Conservation (phyloP, 1,140 invertebrate species). For the Lysiphlebus fabarum region DNA sequence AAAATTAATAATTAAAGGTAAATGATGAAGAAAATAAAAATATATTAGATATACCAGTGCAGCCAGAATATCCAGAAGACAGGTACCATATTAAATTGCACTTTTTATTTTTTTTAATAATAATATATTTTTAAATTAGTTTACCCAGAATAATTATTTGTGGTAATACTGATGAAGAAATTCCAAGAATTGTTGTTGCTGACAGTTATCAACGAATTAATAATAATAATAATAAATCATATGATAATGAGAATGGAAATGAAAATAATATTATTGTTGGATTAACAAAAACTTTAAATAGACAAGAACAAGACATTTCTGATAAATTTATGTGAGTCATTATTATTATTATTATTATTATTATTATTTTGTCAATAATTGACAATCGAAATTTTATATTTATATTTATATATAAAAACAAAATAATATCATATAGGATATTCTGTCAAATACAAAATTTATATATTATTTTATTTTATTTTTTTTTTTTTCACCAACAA, state of each 20-base stretch:
- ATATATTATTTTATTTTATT: neutral
- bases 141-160: constrained; percentile 48
- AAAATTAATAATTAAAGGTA: neutral
- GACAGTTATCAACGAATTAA: constrained; percentile 31
- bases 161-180: constrained; percentile 40
- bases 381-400: neutral
- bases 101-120: neutral
- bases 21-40: constrained; percentile 18
- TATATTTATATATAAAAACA: neutral
- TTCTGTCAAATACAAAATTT: constrained; percentile 1
- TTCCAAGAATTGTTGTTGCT: constrained; percentile 46
- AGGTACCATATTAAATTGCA: too few species aligned
- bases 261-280: constrained; percentile 52
- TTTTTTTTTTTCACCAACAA: constrained; percentile 29
- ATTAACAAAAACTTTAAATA: constrained; percentile 59
- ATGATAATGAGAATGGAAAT: constrained; percentile 27
- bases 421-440: neutral
- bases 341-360: constrained; percentile 7
- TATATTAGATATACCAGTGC: constrained; percentile 12
- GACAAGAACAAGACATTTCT: constrained; percentile 58
- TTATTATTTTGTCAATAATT: constrained; percentile 3
- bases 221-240: neutral
- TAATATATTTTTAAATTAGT: constrained; percentile 24
- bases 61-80: constrained; percentile 43
- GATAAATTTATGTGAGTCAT: neutral